Conservation (phyloP, 2,888 invertebrate species). For the Pachymerium ferrugineum region DNA sequence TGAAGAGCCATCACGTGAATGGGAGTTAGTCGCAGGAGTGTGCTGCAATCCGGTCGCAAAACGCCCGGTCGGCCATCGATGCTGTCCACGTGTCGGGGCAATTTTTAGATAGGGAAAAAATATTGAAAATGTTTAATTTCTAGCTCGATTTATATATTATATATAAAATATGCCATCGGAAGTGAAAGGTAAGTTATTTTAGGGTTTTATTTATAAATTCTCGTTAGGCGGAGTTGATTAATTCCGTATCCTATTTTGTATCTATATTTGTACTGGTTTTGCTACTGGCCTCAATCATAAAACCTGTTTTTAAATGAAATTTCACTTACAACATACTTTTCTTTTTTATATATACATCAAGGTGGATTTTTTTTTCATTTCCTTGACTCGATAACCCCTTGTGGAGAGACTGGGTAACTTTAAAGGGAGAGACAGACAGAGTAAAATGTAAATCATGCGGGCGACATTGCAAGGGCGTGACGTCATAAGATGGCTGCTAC, state of each 20-base stretch:
- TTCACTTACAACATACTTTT: neutral
- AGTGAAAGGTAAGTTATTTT: conserved; percentile 8
- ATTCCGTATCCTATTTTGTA: neutral
- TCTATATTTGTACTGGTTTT: neutral
- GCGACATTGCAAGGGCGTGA: neutral
- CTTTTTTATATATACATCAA: too few species aligned
- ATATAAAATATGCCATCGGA: neutral
- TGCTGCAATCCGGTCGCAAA: neutral
- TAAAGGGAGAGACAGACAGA: too few species aligned
- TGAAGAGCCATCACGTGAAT: neutral
- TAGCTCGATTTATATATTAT: too few species aligned
- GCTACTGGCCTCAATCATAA: neutral
- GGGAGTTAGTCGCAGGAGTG: too few species aligned
- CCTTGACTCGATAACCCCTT: too few species aligned
- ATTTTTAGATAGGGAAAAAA: too few species aligned
- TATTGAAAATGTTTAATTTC: too few species aligned
- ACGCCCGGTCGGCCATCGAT: neutral
- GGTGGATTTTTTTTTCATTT: neutral
- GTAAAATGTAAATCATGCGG: neutral
- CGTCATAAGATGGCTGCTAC: neutral
- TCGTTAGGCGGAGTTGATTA: neutral
- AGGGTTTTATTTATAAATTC: neutral
- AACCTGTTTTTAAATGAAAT: neutral
- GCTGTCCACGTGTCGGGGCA: neutral
- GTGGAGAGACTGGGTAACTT: too few species aligned